Percentiles rank a stretch among this genome's conserved stretches.
Evolutionary conservation across 2,797 vertebrate genomes (phyloP).

Genomic region (Ptychobarbus kaznakovi): DNA sequence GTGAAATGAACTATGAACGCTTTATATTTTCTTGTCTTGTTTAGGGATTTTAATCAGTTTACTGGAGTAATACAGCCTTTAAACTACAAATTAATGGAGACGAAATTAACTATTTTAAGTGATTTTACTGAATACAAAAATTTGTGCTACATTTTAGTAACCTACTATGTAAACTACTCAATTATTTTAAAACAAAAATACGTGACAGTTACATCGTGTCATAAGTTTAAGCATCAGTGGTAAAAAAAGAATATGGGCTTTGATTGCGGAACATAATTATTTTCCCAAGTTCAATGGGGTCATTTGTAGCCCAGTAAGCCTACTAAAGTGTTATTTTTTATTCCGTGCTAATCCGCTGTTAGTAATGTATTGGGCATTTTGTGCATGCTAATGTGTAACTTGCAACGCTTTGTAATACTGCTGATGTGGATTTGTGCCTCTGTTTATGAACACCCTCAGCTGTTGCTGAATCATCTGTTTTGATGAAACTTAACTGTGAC

Average conservation of each 20-base stretch:
- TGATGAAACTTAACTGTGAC: conserved; percentile 51
- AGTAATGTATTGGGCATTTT: conserved; percentile 20
- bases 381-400: conserved; percentile 62
- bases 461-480: conserved; percentile 56
- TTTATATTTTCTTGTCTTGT: not conserved
- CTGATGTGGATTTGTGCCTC: conserved; percentile 60
- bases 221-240: not conserved
- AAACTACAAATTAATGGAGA: not conserved
- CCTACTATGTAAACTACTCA: no score
- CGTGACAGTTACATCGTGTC: not conserved
- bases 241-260: not conserved
- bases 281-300: not conserved
- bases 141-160: not conserved
- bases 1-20: not conserved
- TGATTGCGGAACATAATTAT: not conserved
- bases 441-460: conserved; percentile 64
- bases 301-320: no score
- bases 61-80: not conserved
- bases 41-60: not conserved
- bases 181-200: not conserved
- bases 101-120: not conserved
- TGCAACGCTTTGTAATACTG: conserved; percentile 54
- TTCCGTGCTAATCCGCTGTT: not conserved
- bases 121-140: no score
- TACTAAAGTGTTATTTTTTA: not conserved